These are phyloP conservation scores for Lithobates sylvaticus DNA, from an alignment of 2,797 vertebrate species.

Conservation along the genomic window DNA sequence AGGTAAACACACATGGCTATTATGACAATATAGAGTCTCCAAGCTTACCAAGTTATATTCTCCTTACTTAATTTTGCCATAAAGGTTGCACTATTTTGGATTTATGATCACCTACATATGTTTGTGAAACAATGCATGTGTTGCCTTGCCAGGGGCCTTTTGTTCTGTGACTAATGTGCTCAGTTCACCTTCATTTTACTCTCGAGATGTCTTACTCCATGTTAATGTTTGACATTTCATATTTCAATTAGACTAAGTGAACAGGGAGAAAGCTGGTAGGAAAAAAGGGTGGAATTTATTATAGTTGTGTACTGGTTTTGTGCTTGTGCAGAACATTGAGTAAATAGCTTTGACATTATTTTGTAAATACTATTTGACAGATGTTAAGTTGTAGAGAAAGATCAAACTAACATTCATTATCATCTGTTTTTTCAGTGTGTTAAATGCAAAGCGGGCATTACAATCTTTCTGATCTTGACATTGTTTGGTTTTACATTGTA, in stretches of 20 bases:
- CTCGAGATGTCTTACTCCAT: constrained; percentile 52
- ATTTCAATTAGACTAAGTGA: constrained; percentile 54
- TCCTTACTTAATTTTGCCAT: neutral
- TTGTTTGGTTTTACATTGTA: constrained; percentile 13
- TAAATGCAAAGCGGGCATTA: constrained; percentile 1
- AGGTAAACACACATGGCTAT: no score
- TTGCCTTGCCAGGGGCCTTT: constrained; percentile 31
- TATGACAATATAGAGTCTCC: neutral
- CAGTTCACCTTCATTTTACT: constrained; percentile 55
- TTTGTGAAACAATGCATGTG: constrained; percentile 29
- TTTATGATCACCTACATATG: constrained; percentile 33
- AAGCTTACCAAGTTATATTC: neutral
- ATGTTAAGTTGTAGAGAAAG: constrained; percentile 47
- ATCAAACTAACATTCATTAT: constrained; percentile 46
- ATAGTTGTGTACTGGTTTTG: constrained; percentile 28
- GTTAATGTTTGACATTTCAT: constrained; percentile 57
- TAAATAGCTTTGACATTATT: constrained; percentile 53
- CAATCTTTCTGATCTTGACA: constrained; percentile 11
- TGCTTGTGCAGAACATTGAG: constrained; percentile 39
- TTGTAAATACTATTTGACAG: constrained; percentile 50
- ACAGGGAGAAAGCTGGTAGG: constrained; percentile 37
- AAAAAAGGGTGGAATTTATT: constrained; percentile 42
- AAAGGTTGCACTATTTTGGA: constrained; percentile 12
- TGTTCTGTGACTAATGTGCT: constrained; percentile 51
- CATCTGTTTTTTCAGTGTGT: constrained; percentile 20